Percentiles rank a stretch among this genome's conserved stretches.
phyloP scores from a whole-genome alignment of 2,113 vertebrate species.

The Alethe diademata region DNA sequence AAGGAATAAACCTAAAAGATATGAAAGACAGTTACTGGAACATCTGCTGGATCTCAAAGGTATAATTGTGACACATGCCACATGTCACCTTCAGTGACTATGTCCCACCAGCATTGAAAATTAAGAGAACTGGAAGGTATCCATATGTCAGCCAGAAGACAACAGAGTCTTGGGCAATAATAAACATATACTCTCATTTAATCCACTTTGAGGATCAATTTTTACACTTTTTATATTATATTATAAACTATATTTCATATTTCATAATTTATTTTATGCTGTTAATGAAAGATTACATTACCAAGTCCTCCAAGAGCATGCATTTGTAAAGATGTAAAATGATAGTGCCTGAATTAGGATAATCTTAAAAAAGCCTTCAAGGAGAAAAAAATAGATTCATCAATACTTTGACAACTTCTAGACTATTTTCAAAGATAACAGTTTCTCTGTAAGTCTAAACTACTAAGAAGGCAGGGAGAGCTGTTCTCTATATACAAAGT shows the following conservation, averaged over 20 bases:
- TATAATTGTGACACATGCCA: slow-evolving; percentile 55
- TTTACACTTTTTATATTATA: background rate
- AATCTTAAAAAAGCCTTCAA: background rate
- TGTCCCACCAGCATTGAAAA: slow-evolving; percentile 62
- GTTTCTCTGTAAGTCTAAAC: background rate
- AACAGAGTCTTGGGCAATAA: slow-evolving; percentile 10
- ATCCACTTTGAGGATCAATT: background rate
- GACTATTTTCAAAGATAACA: background rate
- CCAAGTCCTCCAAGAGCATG: background rate
- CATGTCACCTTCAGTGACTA: slow-evolving; percentile 61
- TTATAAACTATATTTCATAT: background rate
- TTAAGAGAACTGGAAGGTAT: slow-evolving; percentile 64
- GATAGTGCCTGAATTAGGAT: background rate
- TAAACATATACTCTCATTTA: slow-evolving; percentile 42
- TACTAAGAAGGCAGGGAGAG: background rate
- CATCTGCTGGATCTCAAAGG: slow-evolving; percentile 57
- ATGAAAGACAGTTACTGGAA: slow-evolving; percentile 21
- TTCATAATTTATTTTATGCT: background rate
- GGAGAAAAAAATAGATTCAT: background rate
- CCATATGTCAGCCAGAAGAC: slow-evolving; percentile 55
- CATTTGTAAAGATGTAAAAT: background rate
- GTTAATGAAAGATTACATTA: background rate
- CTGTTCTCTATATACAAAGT: background rate
- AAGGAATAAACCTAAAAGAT: background rate
- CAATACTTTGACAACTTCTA: background rate